Evolutionary conservation across 2,888 invertebrate genomes (phyloP), one percentile per base, ranked within the genome.

Genomic region (Ferdinandea cuprea): DNA sequence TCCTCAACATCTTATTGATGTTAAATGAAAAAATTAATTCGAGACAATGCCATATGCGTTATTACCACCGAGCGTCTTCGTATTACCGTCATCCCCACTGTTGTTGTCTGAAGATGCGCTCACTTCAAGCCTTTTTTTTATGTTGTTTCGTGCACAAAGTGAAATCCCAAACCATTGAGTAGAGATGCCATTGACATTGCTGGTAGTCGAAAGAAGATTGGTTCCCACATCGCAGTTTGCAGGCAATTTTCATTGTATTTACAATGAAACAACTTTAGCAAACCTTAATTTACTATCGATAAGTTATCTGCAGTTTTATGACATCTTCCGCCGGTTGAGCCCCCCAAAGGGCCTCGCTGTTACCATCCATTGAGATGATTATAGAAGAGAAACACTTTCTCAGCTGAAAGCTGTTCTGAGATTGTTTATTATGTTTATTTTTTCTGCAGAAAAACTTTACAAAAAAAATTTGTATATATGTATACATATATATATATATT

Each of bases 171-270:
- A 65, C 35, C 65, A 59, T 50, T 72, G 78, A 78, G 63, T 50
- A 65, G 78, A 78, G 63, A 71, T 78, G 78, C 78, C 78, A 78
- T 78, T 78, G 78, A 78, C 78, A 72, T 59, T 78, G 50, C 40
- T 48, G 25, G 15, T 56, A 40, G 17, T 28, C 40, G 48, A 37
- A n/a, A n/a, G 37, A 35, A 15, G 30, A 13, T 50, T 54, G 30
- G 50, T 71, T 78, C 50, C 52, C 71, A 78, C 58, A 63, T 46
- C 35, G 48, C 28, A 28, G 58, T 40, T 35, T 42, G 63, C 32
- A 52, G 35, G 48, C 50, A 58, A 58, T 35, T 50, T 63, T 71
- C 17, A 8, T 52, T 32, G 19, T 61, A 8, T 15, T 15, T 17
- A 13, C 4, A 72, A 50, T 13, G 28, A 50, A 42, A 42, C 15